These are phyloP conservation scores for Apodemia zela DNA, from an alignment of 2,888 invertebrate species.

Conservation along the genomic window DNA sequence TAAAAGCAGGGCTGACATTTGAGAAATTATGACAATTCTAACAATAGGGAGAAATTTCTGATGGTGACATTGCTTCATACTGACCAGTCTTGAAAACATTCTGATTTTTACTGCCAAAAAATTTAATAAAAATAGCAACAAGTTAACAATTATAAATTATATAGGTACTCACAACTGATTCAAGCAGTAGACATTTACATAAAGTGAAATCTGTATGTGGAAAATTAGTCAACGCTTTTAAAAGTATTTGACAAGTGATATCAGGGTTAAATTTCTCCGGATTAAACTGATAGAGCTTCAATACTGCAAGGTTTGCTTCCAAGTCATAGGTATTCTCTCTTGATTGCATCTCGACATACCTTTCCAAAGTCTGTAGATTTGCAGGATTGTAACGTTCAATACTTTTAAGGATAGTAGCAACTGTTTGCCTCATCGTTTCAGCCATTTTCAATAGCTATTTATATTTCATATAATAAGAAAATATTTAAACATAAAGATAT, in stretches of 20 bases:
- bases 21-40: too few relatives aligned
- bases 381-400: conserved; percentile 99
- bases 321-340: conserved; percentile 96
- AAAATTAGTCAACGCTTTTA: conserved; percentile 97
- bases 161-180: conserved; percentile 76
- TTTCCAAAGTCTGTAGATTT: conserved; percentile 92
- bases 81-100: too few relatives aligned
- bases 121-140: too few relatives aligned
- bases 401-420: conserved; percentile 92
- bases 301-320: conserved; percentile 97
- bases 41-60: too few relatives aligned
- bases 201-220: conserved; percentile 98
- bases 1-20: too few relatives aligned
- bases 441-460: conserved; percentile 75
- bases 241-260: conserved; percentile 92
- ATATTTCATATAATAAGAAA: neutral
- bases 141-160: neutral
- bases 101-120: too few relatives aligned
- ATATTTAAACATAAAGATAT: too few relatives aligned
- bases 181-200: conserved; percentile 96
- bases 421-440: conserved; percentile 92
- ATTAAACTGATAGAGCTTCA: conserved; percentile 98
- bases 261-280: conserved; percentile 91
- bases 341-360: conserved; percentile 96
- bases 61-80: too few relatives aligned